phyloP scores from a whole-genome alignment of 2,797 vertebrate genomes.

The Distichodus sexfasciatus region DNA sequence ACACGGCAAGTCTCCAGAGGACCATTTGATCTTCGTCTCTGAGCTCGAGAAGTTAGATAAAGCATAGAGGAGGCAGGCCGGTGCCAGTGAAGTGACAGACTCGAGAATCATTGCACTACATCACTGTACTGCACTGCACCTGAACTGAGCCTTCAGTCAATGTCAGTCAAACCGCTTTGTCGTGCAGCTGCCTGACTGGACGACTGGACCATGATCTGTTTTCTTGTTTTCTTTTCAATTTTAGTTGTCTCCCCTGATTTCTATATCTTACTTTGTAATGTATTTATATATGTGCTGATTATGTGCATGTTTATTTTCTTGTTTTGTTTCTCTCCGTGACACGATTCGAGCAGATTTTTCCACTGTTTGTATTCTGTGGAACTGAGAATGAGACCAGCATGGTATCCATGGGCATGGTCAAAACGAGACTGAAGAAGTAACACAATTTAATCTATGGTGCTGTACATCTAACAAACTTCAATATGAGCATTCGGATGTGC shows the following conservation, averaged over 20 bases:
- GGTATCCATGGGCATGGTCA: conserved; percentile 58
- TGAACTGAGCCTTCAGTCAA: conserved; percentile 89
- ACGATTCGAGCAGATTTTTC: conserved; percentile 84
- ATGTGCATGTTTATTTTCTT: conserved; percentile 84
- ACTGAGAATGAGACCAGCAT: conserved; percentile 56
- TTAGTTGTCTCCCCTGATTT: conserved; percentile 73
- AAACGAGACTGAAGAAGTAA: conserved; percentile 37
- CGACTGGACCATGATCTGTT: conserved; percentile 81
- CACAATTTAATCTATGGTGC: conserved; percentile 19
- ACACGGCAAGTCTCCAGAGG: conserved; percentile 97
- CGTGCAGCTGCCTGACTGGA: conserved; percentile 87
- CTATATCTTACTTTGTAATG: conserved; percentile 88
- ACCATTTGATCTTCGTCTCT: conserved; percentile 96
- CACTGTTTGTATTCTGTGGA: conserved; percentile 81
- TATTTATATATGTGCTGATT: conserved; percentile 86
- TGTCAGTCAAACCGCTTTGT: conserved; percentile 85
- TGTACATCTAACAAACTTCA: conserved; percentile 32
- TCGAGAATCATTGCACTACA: conserved; percentile 75
- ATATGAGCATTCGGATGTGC: conserved; percentile 33
- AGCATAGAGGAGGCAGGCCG: conserved; percentile 73
- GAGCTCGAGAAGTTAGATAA: conserved; percentile 97
- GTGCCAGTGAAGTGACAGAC: conserved; percentile 74
- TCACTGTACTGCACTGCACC: conserved; percentile 93
- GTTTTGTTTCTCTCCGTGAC: conserved; percentile 69
- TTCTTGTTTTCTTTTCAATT: conserved; percentile 82